These are phyloP conservation scores for Rostratula benghalensis DNA, from an alignment of 2,113 vertebrate species.

Conservation along the genomic window DNA sequence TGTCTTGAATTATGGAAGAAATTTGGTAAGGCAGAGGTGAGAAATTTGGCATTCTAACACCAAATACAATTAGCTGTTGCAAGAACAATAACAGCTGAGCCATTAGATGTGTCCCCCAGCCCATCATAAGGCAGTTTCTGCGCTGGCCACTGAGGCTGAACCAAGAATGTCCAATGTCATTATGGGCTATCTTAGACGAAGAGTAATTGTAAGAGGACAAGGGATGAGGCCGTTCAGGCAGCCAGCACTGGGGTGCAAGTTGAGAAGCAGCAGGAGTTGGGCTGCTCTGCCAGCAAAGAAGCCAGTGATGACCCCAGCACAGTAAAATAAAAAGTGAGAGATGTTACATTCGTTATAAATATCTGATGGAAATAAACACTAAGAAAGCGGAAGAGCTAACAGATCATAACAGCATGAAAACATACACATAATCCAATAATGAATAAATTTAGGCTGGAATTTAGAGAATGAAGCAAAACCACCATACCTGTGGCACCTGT, in stretches of 20 bases:
- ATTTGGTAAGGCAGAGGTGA: not conserved
- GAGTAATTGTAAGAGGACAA: conserved; percentile 98
- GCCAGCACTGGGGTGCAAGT: not conserved
- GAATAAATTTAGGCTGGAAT: not conserved
- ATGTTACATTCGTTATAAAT: not conserved
- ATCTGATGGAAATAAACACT: not conserved
- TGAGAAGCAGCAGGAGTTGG: not conserved
- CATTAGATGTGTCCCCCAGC: not conserved
- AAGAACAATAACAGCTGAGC: not conserved
- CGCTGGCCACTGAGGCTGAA: conserved; percentile 95
- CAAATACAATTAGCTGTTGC: not conserved
- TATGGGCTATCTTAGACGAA: conserved; percentile 99
- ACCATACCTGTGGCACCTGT: not conserved
- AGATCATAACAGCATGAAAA: not conserved
- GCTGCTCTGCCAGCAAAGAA: not conserved
- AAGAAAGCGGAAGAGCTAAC: not conserved
- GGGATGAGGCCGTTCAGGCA: not conserved
- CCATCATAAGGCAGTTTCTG: not conserved
- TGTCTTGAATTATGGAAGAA: not conserved
- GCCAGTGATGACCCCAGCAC: rapidly evolving
- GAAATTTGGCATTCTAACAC: not conserved
- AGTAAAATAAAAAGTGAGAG: not conserved
- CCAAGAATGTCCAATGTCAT: conserved; percentile 99
- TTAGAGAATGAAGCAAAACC: not conserved
- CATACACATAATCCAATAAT: not conserved